Evolutionary conservation across 53 echinoderm and acorn worm species (phyloP).

Genomic region (Arbacia lixula): DNA sequence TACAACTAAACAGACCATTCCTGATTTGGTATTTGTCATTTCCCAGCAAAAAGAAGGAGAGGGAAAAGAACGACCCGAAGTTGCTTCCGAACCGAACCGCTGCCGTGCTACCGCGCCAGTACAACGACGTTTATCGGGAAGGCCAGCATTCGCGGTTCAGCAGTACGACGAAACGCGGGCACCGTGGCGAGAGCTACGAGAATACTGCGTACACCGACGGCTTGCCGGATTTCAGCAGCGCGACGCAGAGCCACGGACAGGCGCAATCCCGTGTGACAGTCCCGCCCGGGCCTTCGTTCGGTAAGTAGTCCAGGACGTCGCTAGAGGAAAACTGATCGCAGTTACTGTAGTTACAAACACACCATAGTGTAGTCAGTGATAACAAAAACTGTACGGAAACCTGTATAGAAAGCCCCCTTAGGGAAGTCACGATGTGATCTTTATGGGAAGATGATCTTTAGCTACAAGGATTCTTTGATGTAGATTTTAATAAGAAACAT

Average conservation of each 20-base stretch:
- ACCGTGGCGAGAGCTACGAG: neutral
- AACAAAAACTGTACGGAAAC: no score
- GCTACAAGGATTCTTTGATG: no score
- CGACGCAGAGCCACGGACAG: neutral
- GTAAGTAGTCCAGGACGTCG: no score
- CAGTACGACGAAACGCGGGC: neutral
- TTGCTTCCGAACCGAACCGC: slow-evolving; percentile 17
- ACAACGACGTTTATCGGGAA: neutral
- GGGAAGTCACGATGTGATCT: no score
- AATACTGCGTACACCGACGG: slow-evolving; percentile 21
- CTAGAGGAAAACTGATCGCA: no score
- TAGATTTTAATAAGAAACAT: no score
- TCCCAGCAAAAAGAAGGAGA: neutral
- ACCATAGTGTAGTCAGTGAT: no score
- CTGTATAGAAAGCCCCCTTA: no score
- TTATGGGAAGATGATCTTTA: no score
- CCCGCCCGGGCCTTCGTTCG: slow-evolving; percentile 20
- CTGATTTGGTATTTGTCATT: no score
- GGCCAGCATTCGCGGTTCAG: neutral
- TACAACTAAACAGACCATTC: no score
- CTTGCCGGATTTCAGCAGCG: slow-evolving; percentile 19
- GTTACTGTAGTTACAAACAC: no score
- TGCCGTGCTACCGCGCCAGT: slow-evolving; percentile 8
- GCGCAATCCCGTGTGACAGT: slow-evolving; percentile 15
- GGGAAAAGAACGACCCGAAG: neutral